Percentiles rank a stretch among this genome's conserved stretches.
Conservation (phyloP, 1,140 invertebrate genomes). For the Hycleus cichorii region DNA sequence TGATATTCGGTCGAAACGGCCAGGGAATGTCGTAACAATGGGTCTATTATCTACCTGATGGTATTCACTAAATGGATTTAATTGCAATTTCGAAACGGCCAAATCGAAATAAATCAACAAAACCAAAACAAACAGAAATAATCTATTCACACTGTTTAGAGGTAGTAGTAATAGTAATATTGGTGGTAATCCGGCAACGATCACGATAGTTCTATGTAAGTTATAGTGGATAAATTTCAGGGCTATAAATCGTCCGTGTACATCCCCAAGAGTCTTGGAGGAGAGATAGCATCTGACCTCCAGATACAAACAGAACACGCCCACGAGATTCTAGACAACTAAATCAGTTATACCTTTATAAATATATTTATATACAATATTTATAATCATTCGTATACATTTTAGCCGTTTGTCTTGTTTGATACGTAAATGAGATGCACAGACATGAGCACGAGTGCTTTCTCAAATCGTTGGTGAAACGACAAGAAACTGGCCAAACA, state of each 20-base stretch:
- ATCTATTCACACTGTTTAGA: too few relatives aligned
- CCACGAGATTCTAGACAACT: conserved; percentile 36
- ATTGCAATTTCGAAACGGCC: neutral
- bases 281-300: conserved; percentile 30
- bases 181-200: neutral
- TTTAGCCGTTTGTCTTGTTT: neutral
- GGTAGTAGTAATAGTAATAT: too few relatives aligned
- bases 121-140: too few relatives aligned
- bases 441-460: conserved; percentile 20
- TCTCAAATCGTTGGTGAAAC: conserved; percentile 3
- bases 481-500: conserved; percentile 8
- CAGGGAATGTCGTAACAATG: conserved; percentile 34
- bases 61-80: conserved; percentile 24
- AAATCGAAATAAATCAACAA: too few relatives aligned
- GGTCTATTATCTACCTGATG: conserved; percentile 35
- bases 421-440: conserved; percentile 25
- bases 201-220: conserved; percentile 27
- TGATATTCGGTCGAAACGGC: conserved; percentile 32
- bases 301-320: conserved; percentile 35
- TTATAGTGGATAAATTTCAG: conserved; percentile 37
- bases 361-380: neutral
- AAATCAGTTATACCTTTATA: conserved; percentile 31
- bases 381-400: neutral
- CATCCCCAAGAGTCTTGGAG: conserved; percentile 19
- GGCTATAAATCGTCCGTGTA: conserved; percentile 32